A percentile compares a stretch with the other conserved stretches of the same genome.
Conservation (phyloP, 64 coral and sea anemone species). For the Hydrozoanthus tunicans region DNA sequence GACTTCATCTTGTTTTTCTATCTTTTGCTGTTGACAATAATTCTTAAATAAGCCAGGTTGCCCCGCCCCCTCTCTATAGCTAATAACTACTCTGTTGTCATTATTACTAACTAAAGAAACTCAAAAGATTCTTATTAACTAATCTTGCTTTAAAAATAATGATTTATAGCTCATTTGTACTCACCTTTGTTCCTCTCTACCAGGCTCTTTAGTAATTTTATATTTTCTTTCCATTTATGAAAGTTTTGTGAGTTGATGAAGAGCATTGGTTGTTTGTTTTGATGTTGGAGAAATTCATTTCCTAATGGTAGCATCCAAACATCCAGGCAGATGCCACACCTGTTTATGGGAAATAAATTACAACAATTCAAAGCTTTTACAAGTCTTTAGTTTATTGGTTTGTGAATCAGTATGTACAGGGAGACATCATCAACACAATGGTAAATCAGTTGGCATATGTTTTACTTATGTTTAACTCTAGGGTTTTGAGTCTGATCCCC, state of each 20-base stretch:
- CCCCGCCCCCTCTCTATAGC: no score
- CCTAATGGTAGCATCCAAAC: constrained; percentile 92
- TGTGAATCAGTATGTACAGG: no score
- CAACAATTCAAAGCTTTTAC: background rate
- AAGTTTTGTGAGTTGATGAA: constrained; percentile 89
- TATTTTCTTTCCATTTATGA: constrained; percentile 91
- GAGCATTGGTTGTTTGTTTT: constrained; percentile 78
- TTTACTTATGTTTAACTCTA: no score
- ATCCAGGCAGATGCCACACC: constrained; percentile 87
- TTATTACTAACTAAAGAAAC: no score
- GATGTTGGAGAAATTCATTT: constrained; percentile 60
- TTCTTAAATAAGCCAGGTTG: no score
- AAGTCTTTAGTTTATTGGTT: background rate
- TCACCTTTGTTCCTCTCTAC: constrained; percentile 75
- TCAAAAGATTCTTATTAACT: no score
- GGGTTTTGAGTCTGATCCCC: no score
- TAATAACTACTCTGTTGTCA: no score
- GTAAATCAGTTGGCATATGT: no score
- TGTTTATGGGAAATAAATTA: background rate
- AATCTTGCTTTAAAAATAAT: background rate
- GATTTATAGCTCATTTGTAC: background rate
- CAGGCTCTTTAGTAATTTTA: constrained; percentile 69
- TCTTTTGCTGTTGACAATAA: no score
- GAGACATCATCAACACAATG: no score
- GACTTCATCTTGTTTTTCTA: no score